Evolutionary conservation across 30 jellyfish, hydroid and myxozoan genomes (phyloP).

Genomic region (Aurelia coerulea): DNA sequence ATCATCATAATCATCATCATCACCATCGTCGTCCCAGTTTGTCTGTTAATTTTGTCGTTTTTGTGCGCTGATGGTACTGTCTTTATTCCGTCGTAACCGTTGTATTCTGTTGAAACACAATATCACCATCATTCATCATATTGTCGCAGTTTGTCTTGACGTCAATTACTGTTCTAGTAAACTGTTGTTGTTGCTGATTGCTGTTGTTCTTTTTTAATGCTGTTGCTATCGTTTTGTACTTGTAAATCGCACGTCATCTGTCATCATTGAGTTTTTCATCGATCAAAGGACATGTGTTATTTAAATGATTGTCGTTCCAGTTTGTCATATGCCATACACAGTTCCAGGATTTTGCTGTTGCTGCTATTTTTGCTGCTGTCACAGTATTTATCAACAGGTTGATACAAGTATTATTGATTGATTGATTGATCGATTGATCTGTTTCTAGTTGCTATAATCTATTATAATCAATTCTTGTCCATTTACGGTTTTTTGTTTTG

Average conservation of each 20-base stretch:
- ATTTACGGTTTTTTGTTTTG: no score
- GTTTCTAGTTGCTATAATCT: no score
- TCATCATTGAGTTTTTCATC: neutral
- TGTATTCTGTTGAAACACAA: slow-evolving; percentile 5
- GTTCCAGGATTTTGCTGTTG: neutral
- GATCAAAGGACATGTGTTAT: neutral
- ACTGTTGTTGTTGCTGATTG: slow-evolving; percentile 29
- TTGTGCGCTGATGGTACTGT: neutral
- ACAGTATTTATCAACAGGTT: no score
- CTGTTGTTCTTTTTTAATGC: neutral
- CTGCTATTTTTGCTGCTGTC: neutral
- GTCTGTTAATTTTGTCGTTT: neutral
- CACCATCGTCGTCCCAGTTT: neutral
- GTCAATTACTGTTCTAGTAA: slow-evolving; percentile 6
- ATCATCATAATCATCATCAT: no score
- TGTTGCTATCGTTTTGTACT: neutral
- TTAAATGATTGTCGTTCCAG: no score
- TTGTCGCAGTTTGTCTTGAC: neutral
- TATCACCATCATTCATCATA: slow-evolving; percentile 33
- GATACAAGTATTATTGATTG: no score
- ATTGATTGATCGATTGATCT: no score
- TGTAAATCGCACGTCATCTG: neutral
- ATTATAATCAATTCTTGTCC: no score
- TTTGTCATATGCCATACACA: no score
- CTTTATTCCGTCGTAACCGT: neutral